Evolutionary conservation across 2,113 vertebrate genomes (phyloP).

Genomic region (Conger conger): DNA sequence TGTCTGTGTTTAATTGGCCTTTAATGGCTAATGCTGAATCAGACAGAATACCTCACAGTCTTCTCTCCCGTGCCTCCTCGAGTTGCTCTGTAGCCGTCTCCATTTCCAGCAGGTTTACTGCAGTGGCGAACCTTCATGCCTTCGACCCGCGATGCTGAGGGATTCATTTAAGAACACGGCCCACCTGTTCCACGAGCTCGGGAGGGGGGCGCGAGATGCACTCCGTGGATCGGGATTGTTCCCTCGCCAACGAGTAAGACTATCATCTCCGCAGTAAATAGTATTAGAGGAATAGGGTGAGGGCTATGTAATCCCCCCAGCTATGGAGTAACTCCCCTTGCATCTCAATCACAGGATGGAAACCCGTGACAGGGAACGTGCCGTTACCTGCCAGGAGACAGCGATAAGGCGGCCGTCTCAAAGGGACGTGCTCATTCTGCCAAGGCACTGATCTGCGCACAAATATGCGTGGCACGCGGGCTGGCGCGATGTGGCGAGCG

Average conservation of each 20-base stretch:
- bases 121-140: neutral
- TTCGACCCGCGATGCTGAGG: neutral
- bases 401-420: neutral
- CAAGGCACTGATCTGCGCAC: constrained; percentile 26
- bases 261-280: constrained; percentile 27
- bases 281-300: neutral
- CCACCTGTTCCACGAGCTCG: neutral
- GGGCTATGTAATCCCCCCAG: neutral
- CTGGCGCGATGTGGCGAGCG: constrained; percentile 19
- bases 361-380: neutral
- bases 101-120: no score
- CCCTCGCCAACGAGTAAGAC: constrained; percentile 32
- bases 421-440: constrained; percentile 18
- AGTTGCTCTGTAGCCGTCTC: no score
- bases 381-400: neutral
- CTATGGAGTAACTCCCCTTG: neutral
- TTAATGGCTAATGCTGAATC: no score
- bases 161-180: neutral
- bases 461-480: neutral
- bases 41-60: no score
- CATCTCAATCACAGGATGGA: constrained; percentile 1
- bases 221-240: neutral
- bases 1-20: no score
- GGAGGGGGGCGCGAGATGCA: neutral
- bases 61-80: no score